Conservation (phyloP, 2,888 invertebrate species). For the Coleophora deauratella region DNA sequence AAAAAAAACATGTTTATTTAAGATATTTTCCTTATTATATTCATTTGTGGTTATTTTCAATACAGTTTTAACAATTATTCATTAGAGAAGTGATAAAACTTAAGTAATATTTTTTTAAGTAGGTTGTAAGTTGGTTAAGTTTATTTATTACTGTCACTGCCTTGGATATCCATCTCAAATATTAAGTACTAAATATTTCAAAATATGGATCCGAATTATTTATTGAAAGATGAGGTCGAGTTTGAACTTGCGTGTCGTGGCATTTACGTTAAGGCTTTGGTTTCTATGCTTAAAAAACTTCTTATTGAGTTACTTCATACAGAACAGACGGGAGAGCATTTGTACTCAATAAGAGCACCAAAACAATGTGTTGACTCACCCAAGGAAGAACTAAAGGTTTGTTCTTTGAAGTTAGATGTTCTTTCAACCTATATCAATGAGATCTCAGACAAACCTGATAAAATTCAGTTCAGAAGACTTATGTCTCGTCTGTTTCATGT, state of each 20-base stretch:
- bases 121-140: too few species aligned
- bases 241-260: slow-evolving; percentile 4
- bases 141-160: too few species aligned
- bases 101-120: too few species aligned
- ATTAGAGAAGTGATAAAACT: too few species aligned
- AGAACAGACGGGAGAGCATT: neutral
- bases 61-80: too few species aligned
- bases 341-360: neutral
- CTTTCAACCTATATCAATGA: neutral
- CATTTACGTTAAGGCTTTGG: neutral
- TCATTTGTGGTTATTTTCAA: too few species aligned
- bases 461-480: neutral
- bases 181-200: too few species aligned
- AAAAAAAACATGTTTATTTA: too few species aligned
- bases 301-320: slow-evolving; percentile 1
- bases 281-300: neutral
- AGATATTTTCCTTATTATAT: too few species aligned
- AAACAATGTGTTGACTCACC: neutral
- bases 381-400: neutral
- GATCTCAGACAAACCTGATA: neutral
- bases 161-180: too few species aligned
- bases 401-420: neutral
- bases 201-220: slow-evolving; percentile 1
- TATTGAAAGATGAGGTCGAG: slow-evolving; percentile 4
- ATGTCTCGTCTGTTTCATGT: slow-evolving; percentile 2